These are phyloP conservation scores for Zaprionus camerounensis DNA, from an alignment of 1,140 invertebrate species.

Conservation along the genomic window DNA sequence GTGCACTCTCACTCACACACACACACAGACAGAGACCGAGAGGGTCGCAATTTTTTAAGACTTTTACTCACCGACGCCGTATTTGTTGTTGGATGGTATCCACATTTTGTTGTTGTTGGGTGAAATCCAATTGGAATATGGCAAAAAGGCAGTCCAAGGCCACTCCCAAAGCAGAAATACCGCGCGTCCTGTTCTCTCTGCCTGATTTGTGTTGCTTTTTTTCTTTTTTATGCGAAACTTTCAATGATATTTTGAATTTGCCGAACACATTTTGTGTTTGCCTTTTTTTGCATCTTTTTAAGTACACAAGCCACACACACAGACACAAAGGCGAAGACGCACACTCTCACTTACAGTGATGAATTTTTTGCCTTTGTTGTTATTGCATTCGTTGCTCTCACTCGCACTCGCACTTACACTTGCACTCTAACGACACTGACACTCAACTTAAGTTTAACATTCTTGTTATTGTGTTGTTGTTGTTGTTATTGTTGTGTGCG, in stretches of 20 bases:
- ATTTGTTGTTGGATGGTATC: constrained; percentile 84
- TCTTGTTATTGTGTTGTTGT: constrained; percentile 29
- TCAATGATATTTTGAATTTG: constrained; percentile 49
- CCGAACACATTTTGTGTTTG: constrained; percentile 39
- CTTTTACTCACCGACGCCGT: constrained; percentile 79
- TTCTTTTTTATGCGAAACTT: constrained; percentile 34
- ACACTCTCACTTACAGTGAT: constrained; percentile 30
- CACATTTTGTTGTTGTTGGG: constrained; percentile 68
- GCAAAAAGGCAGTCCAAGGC: constrained; percentile 50
- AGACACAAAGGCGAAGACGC: constrained; percentile 25
- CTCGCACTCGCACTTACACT: constrained; percentile 17
- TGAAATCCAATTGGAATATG: constrained; percentile 46
- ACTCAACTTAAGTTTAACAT: constrained; percentile 56
- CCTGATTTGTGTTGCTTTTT: constrained; percentile 14
- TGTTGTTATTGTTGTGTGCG: constrained; percentile 30
- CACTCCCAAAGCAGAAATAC: constrained; percentile 48
- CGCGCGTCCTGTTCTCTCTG: constrained; percentile 17
- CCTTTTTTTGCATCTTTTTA: constrained; percentile 65
- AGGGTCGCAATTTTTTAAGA: constrained; percentile 33
- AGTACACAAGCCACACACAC: constrained; percentile 32
- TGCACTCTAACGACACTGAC: constrained; percentile 24
- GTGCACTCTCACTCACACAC: constrained; percentile 10
- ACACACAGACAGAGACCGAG: not conserved
- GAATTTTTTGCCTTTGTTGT: constrained; percentile 67
- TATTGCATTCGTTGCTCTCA: constrained; percentile 45